Base-by-base conservation (phyloP, 2,888 invertebrate genomes). In the Andrena fulva region DNA sequence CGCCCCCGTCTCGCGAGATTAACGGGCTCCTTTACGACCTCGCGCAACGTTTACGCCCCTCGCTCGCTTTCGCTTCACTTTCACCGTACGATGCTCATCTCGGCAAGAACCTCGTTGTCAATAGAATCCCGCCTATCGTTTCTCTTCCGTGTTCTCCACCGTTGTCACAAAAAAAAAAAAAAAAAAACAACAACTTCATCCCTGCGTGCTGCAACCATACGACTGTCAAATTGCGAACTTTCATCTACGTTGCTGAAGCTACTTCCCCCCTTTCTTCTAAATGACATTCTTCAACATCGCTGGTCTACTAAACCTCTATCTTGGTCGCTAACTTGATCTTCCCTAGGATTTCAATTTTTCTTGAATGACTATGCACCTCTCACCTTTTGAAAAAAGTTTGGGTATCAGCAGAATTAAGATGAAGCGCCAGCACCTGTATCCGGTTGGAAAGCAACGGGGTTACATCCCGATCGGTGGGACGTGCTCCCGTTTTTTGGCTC, bases 51-150 rank as follows among this genome's bases (percentile, higher is more conserved):
- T 85, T 82, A 86, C 77, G 84, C 80, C 80, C 42, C 63, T 48
- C 42, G 60, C 56, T 50, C 72, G 80, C 82, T 85, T 76, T 83
- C 87, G 87, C 89, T 82, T 88, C 87, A 86, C 89, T 90, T 89
- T 91, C 91, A 84, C 90, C 86, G 86, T 84, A 87, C 86, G 56
- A 80, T 77, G 84, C 84, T 73, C 85, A 68, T 75, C 85, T 79
- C 78, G 71, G 69, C 52, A n/a, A 33, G 54, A 42, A 54, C 16
- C 35, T 48, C 10, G 24, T 68, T 69, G 63, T 54, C 68, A 69
- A 68, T 66, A 33, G 48, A 63, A 59, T 56, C 69, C 16, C 27
- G 12, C 31, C 4, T 42, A 27, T 66, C 74, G 66, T 72, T 64
- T 64, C 54, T 68, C 68, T 79, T 66, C 59, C 63, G 42, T 35